phyloP scores from a whole-genome alignment of 2,888 invertebrate genomes.

The Diplazon laetatorius region DNA sequence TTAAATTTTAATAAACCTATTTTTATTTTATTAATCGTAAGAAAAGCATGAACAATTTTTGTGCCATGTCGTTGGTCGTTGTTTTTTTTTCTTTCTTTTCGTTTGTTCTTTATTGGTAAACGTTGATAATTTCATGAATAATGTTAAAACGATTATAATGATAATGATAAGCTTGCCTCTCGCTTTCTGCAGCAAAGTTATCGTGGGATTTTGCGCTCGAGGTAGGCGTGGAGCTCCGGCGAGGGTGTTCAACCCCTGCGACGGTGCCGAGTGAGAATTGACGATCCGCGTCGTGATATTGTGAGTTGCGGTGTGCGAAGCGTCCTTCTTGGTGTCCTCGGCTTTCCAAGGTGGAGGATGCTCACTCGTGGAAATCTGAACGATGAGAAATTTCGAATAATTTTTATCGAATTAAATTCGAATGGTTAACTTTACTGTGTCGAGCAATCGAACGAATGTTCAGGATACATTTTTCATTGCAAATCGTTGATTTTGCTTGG shows the following conservation, averaged over 20 bases:
- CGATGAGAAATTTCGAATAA: conserved; percentile 11
- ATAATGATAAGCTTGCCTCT: conserved; percentile 86
- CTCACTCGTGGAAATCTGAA: conserved; percentile 47
- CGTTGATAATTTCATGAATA: too few relatives aligned
- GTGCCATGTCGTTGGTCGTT: neutral
- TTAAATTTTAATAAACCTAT: conserved; percentile 11
- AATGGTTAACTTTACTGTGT: too few relatives aligned
- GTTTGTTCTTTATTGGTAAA: too few relatives aligned
- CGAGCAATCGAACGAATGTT: too few relatives aligned
- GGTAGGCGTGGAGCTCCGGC: conserved; percentile 85
- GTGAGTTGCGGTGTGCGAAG: conserved; percentile 68
- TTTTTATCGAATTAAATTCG: conserved; percentile 1
- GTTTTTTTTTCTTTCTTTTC: too few relatives aligned
- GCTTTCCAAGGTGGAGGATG: conserved; percentile 73
- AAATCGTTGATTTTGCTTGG: too few relatives aligned
- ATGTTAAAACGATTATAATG: neutral
- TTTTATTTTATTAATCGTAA: neutral
- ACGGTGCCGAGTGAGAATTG: conserved; percentile 86
- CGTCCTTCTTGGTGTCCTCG: conserved; percentile 70
- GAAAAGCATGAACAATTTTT: neutral
- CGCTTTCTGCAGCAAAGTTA: conserved; percentile 93
- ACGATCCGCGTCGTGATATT: conserved; percentile 78
- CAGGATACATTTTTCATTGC: too few relatives aligned
- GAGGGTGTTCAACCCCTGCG: conserved; percentile 84
- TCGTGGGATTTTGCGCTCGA: conserved; percentile 92